These are phyloP conservation scores for Gallirallus australis DNA, from an alignment of 2,797 vertebrate species.

Conservation along the genomic window DNA sequence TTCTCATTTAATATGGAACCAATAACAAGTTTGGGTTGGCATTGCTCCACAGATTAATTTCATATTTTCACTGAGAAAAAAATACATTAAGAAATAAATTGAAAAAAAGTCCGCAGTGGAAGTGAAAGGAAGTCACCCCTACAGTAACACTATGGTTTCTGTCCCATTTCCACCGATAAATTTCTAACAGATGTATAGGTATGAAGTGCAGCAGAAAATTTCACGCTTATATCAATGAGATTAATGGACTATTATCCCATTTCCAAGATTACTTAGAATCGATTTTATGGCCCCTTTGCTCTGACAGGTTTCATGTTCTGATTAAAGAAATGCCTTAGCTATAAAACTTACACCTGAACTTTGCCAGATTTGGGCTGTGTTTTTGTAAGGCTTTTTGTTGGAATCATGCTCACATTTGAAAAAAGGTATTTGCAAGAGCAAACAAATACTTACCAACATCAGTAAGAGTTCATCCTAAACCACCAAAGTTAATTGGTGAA, in stretches of 20 bases:
- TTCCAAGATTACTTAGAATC: slow-evolving; percentile 39
- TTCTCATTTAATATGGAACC: background rate
- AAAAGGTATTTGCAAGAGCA: background rate
- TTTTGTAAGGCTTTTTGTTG: background rate
- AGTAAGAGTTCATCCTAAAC: background rate
- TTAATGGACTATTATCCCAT: slow-evolving; percentile 53
- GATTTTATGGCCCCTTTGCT: slow-evolving; percentile 32
- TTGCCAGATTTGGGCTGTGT: background rate
- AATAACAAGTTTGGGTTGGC: background rate
- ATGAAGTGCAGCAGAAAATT: slow-evolving; percentile 31
- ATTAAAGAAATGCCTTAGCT: background rate
- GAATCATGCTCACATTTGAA: background rate
- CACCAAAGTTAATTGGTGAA: background rate
- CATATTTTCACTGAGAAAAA: background rate
- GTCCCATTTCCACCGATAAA: background rate
- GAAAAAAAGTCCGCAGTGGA: background rate
- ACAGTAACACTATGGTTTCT: background rate
- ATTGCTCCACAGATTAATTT: background rate
- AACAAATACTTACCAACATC: background rate
- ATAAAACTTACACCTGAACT: background rate
- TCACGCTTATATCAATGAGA: slow-evolving; percentile 36
- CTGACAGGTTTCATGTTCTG: background rate
- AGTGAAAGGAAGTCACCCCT: background rate
- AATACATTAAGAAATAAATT: background rate
- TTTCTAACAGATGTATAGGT: background rate